Evolutionary conservation across 2,797 vertebrate species (phyloP).

Genomic region (Neosilurus mollespiculum): DNA sequence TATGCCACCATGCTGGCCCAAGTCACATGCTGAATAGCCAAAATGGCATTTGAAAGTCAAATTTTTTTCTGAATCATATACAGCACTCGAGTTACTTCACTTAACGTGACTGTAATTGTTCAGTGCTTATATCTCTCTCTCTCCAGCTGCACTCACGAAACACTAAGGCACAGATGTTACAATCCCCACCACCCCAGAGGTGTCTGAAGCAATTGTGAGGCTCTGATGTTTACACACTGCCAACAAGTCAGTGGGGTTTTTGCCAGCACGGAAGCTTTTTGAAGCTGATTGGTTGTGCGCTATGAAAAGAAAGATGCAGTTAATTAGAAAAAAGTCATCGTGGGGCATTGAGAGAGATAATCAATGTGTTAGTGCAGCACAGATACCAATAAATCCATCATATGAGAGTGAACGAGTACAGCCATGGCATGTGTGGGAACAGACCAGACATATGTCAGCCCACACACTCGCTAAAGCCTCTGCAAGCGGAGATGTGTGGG

Average conservation of each 20-base stretch:
- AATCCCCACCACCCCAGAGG: slow-evolving; percentile 15
- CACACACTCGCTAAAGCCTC: slow-evolving; percentile 29
- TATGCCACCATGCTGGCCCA: neutral
- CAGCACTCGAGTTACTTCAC: neutral
- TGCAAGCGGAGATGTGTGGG: slow-evolving; percentile 15
- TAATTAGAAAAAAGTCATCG: slow-evolving; percentile 39
- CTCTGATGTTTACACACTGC: slow-evolving; percentile 33
- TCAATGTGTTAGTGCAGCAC: slow-evolving; percentile 12
- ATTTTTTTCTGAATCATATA: neutral
- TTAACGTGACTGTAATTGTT: neutral
- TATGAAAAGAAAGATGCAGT: slow-evolving; percentile 28
- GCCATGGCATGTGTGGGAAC: slow-evolving; percentile 31
- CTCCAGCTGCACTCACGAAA: neutral
- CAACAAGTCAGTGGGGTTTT: slow-evolving; percentile 33
- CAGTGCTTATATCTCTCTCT: neutral
- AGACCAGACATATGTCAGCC: slow-evolving; percentile 17
- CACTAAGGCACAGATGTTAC: slow-evolving; percentile 7
- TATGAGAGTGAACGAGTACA: slow-evolving; percentile 28
- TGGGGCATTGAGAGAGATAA: slow-evolving; percentile 35
- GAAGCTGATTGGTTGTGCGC: slow-evolving; percentile 34
- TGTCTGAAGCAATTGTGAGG: slow-evolving; percentile 8
- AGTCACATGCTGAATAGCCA: neutral
- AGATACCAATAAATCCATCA: slow-evolving; percentile 7
- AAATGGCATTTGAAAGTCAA: neutral
- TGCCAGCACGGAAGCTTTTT: slow-evolving; percentile 11